Base-by-base conservation (phyloP, 2,797 vertebrate genomes). In the Lagorchestes hirsutus region DNA sequence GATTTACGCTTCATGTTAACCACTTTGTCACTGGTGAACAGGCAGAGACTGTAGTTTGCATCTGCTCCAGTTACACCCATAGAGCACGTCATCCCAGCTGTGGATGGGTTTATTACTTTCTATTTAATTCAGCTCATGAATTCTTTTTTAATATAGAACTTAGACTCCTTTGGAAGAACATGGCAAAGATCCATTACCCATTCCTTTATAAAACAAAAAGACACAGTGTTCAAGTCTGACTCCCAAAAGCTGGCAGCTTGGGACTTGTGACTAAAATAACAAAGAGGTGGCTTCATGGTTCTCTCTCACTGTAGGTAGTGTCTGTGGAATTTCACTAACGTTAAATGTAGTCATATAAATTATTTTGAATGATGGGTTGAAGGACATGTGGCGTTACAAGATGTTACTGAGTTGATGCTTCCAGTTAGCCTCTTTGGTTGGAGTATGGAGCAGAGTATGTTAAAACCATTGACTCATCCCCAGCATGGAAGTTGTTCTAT, bases 171-270 rank as follows among this genome's bases (percentile, higher is more conserved):
- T 92, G 67, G 57, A 91, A 95, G 67, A 50, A n/a, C 9, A 57
- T 28, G 11, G 34, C 2, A 59, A 52, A 90, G 56, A 50, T 87
- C 54, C 92, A 55, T 87, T 55, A 92, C 93, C n/a, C 55, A 92
- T 59, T 82, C 59, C 12, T 91, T 74, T 55, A 91, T 62, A n/a
- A 82, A 94, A 93, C 55, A 96, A 82, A 96, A 94, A 59, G 31
- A 55, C 10, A n/a, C 16, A 54, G 0, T 94, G 55, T 95, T 91
- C 54, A 92, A 92, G 54, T 92, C 93, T 96, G 46, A 28, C 55
- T 92, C 5, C 29, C 16, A 31, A 52, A 54, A 94, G 52, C 91
- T 9, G 55, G 31, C 90, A 92, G 9, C 24, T 12, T 16, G 57
- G 91, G 67, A 90, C 91, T 91, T 82, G 94, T 54, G 22, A 54